phyloP scores from a whole-genome alignment of 2,113 vertebrate genomes.

The Notiomystis cincta region DNA sequence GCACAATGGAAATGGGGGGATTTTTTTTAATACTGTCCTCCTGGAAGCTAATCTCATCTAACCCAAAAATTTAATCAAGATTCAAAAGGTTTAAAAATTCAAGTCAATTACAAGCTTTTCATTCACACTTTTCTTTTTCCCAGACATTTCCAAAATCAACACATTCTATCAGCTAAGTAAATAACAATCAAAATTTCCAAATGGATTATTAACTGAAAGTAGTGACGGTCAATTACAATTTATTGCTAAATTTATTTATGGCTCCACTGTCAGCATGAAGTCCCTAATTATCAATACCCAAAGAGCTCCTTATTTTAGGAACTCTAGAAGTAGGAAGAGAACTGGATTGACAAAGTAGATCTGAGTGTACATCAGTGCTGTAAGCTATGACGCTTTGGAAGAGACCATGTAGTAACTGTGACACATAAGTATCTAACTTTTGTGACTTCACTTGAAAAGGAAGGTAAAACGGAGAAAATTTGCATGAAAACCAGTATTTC shows the following conservation, averaged over 20 bases:
- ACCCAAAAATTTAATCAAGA: neutral
- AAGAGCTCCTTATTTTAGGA: neutral
- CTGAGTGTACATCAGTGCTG: neutral
- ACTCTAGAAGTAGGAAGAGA: neutral
- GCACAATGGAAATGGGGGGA: neutral
- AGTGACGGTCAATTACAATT: neutral
- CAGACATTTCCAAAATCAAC: neutral
- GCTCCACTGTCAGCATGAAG: neutral
- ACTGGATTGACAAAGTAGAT: neutral
- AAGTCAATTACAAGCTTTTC: neutral
- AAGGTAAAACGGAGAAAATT: neutral
- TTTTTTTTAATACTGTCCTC: neutral
- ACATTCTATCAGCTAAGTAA: neutral
- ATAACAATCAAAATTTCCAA: neutral
- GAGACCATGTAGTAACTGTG: neutral
- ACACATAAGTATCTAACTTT: neutral
- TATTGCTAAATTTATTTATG: neutral
- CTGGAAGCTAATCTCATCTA: neutral
- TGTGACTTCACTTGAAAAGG: neutral
- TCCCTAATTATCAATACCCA: neutral
- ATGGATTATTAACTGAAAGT: neutral
- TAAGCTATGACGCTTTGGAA: neutral
- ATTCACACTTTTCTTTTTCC: neutral
- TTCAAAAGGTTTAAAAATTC: neutral
- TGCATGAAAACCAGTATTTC: neutral